phyloP scores from a whole-genome alignment of 2,113 vertebrate species.

The Cricetomys ansorgei region DNA sequence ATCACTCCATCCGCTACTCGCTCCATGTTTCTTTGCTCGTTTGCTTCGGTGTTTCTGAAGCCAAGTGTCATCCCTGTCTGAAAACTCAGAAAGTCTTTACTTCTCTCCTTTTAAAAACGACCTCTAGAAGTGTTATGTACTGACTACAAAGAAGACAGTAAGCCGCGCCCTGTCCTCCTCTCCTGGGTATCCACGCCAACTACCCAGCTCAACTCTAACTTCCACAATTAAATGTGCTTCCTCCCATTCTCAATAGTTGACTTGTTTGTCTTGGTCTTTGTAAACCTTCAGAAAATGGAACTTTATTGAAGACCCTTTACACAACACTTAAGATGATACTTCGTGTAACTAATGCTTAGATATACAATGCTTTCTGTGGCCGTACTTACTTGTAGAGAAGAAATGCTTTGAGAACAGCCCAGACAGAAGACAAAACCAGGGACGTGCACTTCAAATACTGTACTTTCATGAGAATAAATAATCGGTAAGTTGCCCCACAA shows the following conservation, averaged over 20 bases:
- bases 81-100: neutral
- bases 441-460: neutral
- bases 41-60: constrained; percentile 4
- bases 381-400: neutral
- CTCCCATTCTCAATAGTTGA: neutral
- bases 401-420: neutral
- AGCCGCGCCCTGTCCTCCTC: neutral
- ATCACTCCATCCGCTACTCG: neutral
- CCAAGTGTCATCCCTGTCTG: neutral
- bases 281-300: neutral
- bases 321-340: neutral
- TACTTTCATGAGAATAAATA: neutral
- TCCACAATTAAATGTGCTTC: neutral
- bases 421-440: neutral
- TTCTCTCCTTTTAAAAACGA: neutral
- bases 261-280: neutral
- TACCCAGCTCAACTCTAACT: neutral
- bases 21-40: neutral
- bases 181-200: neutral
- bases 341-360: neutral
- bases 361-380: neutral
- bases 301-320: neutral
- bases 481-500: neutral
- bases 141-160: neutral
- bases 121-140: neutral